phyloP scores from a whole-genome alignment of 2,113 vertebrate genomes.

The Elachura formosa region DNA sequence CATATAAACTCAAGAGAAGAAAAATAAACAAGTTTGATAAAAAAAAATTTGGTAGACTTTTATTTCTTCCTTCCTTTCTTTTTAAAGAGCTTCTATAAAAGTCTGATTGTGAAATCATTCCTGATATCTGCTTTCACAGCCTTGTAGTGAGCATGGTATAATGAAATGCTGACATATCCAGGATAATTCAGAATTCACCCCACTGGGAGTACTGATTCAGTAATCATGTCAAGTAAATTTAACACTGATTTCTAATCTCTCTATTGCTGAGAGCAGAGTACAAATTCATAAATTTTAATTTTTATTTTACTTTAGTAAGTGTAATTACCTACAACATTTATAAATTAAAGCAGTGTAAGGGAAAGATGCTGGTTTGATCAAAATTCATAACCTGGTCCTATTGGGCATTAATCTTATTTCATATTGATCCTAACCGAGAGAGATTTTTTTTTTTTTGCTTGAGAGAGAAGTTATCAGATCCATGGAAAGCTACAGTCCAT shows the following conservation, averaged over 20 bases:
- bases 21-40: neutral
- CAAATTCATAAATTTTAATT: conserved; percentile 60
- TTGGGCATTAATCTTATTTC: conserved; percentile 9
- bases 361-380: conserved; percentile 36
- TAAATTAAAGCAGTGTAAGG: conserved; percentile 18
- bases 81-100: neutral
- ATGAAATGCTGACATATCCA: conserved; percentile 11
- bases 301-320: conserved; percentile 57
- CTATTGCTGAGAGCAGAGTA: conserved; percentile 31
- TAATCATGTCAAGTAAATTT: conserved; percentile 50
- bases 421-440: conserved; percentile 10
- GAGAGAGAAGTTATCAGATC: neutral
- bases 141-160: neutral
- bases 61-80: neutral
- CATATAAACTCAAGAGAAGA: neutral
- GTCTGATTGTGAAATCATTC: neutral
- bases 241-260: conserved; percentile 53
- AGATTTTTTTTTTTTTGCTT: neutral
- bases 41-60: neutral
- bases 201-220: conserved; percentile 15
- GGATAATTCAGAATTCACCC: conserved; percentile 20
- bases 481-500: neutral
- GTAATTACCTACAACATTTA: conserved; percentile 51
- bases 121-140: neutral
- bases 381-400: conserved; percentile 28